Base-by-base conservation (phyloP, 2,888 invertebrate genomes). In the Cheiracanthium punctorium region DNA sequence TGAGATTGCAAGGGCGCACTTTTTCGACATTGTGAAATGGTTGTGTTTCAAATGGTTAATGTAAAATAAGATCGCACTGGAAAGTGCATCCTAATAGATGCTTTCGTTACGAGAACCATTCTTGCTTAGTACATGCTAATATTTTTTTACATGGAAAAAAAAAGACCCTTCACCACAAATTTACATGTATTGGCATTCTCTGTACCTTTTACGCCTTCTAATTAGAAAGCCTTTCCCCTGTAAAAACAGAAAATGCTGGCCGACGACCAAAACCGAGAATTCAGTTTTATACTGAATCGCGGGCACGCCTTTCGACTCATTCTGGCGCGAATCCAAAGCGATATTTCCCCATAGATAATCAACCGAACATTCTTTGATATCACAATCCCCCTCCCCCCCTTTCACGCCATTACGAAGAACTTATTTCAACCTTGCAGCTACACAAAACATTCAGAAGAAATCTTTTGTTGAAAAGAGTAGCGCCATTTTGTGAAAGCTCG, bases 241-340 rank as follows among this genome's bases (percentile, higher is more conserved):
- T 33, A 75, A 65, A 75, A 41, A n/a, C 32, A n/a, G 7, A 48
- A 58, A 58, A 33, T 72, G 24, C 58, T 75, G 75, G 75, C 33
- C 14, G 33, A 28, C 5, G 43, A 64, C 75, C 75, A 75, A 75
- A 75, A 75, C 10, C 7, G n/a, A 32, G 58, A 20, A 37, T 29
- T 65, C 32, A 33, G 33, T 75, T 37, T 58, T 29, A 4, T 17
- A 32, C 14, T 17, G 41, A 65, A 75, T 58, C 37, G 32, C n/a
- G 75, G 75, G 28, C 75, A 75, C 75, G 65, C 75, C 75, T 75
- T 65, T 65, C 48, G 20, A 20, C 24, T 41, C 24, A 24, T 28
- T 32, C 29, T 75, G 75, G 75, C 75, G 64, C 28, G 24, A 30
- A 41, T 75, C 75, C 75, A 75, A 58, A 5, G 7, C 14, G n/a